Base-by-base conservation (phyloP, 2,888 invertebrate genomes). In the Rhamphomyia laevipes region DNA sequence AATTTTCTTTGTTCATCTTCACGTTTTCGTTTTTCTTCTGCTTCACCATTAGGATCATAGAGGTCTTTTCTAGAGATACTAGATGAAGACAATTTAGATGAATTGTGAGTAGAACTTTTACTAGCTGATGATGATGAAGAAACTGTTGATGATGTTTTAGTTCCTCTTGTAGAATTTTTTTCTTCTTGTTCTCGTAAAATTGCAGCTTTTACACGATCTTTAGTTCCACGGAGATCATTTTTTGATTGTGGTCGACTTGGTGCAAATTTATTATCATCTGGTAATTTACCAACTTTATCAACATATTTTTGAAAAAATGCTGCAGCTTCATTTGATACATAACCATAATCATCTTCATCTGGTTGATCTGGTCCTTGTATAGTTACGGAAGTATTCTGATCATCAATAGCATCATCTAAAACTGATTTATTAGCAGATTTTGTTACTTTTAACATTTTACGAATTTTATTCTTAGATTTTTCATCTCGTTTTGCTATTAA, bases 261-360 rank as follows among this genome's bases (percentile, higher is more conserved):
- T 23, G 79, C 75, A 63, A 84, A 86, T 55, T 82, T 80, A 2
- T 84, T 82, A 57, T 84, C 84, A 43, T 82, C 81, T 13, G 84
- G 82, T 61, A 81, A 72, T 63, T 77, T 79, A 58, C 76, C 82
- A 58, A 87, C 88, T 64, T 89, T 89, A 57, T 84, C 83, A 77
- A 91, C 86, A 74, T 91, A 81, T 67, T 89, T 87, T 56, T 82
- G 80, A 65, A 90, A 90, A 58, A 84, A 77, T 27, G 83, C 85
- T 41, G 86, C 80, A 2, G 89, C 85, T 65, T 85, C 85, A 59
- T 83, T 84, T 0, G 91, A 91, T 37, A 86, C 87, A 63, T 89
- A 91, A 1, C 91, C 92, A 63, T 91, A 92, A 63, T 92, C 91
- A 71, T 92, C 92, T 63, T 89, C 88, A 60, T 91, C 91, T 0